These are phyloP conservation scores for Apus apus DNA, from an alignment of 2,113 vertebrate genomes.

Conservation along the genomic window DNA sequence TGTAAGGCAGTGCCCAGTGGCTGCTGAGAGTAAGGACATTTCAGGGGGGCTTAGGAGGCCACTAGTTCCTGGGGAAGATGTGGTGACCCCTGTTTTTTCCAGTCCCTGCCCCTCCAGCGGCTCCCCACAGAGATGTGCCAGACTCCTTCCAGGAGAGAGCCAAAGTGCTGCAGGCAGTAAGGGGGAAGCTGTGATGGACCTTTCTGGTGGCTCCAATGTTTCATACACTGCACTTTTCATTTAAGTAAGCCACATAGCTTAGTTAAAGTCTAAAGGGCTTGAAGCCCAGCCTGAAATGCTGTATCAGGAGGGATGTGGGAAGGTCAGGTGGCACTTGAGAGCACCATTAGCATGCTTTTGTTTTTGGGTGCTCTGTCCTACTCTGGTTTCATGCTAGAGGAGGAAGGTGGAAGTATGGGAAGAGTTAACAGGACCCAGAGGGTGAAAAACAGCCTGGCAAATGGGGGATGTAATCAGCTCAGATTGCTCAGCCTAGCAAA, in stretches of 20 bases:
- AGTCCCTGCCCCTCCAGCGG: not conserved
- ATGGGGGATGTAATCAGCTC: not conserved
- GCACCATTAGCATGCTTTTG: accelerated
- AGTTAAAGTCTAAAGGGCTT: not conserved
- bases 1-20: not conserved
- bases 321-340: not conserved
- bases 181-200: not conserved
- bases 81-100: not conserved
- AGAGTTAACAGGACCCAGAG: accelerated
- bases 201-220: not conserved
- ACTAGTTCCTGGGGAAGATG: accelerated
- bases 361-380: not conserved
- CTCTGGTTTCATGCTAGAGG: accelerated
- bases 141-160: not conserved
- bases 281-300: not conserved
- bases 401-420: accelerated
- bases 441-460: not conserved
- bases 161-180: accelerated
- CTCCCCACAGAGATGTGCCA: no score
- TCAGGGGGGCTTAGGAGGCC: not conserved
- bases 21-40: not conserved
- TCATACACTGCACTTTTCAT: not conserved
- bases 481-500: not conserved
- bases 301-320: not conserved
- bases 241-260: not conserved